Conservation (phyloP, 2,113 vertebrate species). For the Actenoides lindsayi region DNA sequence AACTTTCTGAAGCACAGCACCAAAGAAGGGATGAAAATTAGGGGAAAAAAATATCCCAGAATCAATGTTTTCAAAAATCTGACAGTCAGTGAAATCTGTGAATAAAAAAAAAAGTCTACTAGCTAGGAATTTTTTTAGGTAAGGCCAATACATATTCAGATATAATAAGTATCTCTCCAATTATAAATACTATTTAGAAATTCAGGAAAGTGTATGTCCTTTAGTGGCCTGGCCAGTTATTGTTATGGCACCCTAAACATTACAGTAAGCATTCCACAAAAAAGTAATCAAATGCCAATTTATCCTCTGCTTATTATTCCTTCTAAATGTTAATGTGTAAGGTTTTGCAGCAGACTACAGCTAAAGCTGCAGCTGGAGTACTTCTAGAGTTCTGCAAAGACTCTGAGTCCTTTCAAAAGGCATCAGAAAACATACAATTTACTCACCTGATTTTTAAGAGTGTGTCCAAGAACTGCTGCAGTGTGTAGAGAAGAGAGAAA, state of each 20-base stretch:
- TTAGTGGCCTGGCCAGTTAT: background rate
- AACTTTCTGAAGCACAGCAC: background rate
- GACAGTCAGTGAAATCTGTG: background rate
- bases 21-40: background rate
- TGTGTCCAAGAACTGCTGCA: background rate
- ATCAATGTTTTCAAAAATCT: background rate
- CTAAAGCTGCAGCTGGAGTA: background rate
- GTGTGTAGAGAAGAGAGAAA: fast-evolving
- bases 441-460: background rate
- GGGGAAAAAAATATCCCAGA: background rate
- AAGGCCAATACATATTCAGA: background rate
- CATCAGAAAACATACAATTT: background rate
- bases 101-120: background rate
- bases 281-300: background rate
- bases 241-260: background rate
- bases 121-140: background rate
- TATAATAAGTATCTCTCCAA: background rate
- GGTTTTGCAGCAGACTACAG: background rate
- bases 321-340: background rate
- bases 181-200: background rate
- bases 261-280: background rate
- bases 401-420: background rate
- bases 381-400: background rate
- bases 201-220: background rate
- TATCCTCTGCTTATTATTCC: background rate